These are phyloP conservation scores for Tympanoctomys barrerae DNA, from an alignment of 2,797 vertebrate genomes.

Conservation along the genomic window DNA sequence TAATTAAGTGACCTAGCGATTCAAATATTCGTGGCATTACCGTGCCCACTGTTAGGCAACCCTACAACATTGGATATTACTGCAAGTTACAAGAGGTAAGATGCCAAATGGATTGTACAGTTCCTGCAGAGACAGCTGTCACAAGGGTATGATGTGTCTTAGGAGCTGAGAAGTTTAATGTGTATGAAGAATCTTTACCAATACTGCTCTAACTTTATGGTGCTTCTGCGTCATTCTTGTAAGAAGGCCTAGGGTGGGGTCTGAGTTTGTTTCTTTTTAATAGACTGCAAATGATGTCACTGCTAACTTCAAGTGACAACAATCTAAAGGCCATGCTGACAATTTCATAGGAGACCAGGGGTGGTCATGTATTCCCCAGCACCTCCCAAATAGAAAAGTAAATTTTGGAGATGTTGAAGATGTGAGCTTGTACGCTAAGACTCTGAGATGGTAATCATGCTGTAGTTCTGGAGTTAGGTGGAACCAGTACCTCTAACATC, in stretches of 20 bases:
- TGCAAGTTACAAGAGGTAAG: background rate
- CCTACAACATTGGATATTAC: background rate
- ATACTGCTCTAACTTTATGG: background rate
- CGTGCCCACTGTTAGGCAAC: background rate
- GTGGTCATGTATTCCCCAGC: background rate
- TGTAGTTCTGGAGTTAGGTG: background rate
- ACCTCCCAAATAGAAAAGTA: background rate
- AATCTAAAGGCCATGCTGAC: background rate
- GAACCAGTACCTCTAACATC: background rate
- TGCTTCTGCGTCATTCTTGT: constrained; percentile 23
- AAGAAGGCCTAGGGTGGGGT: background rate
- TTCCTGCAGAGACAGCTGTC: background rate
- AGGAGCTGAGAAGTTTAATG: constrained; percentile 11
- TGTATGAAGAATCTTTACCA: background rate
- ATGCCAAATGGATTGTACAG: background rate
- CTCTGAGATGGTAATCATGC: background rate
- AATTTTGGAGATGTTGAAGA: background rate
- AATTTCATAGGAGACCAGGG: background rate
- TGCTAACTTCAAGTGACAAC: background rate
- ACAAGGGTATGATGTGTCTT: background rate
- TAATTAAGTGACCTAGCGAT: background rate
- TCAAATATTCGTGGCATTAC: background rate
- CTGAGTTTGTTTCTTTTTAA: constrained; percentile 15
- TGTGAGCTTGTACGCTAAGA: background rate
- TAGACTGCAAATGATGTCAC: background rate